Evolutionary conservation across 2,113 vertebrate species (phyloP).

Genomic region (Montifringilla adamsi): DNA sequence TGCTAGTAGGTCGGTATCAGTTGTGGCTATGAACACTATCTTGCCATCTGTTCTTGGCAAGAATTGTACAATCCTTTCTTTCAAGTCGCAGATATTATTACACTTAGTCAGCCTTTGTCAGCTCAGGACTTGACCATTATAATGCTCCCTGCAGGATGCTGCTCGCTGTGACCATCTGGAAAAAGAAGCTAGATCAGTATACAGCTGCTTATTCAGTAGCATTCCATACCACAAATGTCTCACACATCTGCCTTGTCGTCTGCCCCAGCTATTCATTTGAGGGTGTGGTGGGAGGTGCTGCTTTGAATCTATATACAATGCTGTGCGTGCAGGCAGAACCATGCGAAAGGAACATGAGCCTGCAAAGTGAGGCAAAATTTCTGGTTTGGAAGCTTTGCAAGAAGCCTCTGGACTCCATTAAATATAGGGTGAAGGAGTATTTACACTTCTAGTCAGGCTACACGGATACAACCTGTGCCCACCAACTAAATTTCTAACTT

Average conservation of each 20-base stretch:
- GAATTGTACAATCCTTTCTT: conserved; percentile 40
- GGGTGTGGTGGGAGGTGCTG: not conserved
- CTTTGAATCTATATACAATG: not conserved
- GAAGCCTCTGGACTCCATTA: not conserved
- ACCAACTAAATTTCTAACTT: not conserved
- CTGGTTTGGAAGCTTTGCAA: not conserved
- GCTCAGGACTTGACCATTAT: conserved; percentile 37
- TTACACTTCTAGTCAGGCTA: not conserved
- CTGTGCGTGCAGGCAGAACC: not conserved
- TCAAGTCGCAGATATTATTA: conserved; percentile 59
- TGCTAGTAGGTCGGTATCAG: not conserved
- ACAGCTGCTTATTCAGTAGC: conserved; percentile 46
- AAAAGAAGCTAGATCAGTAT: conserved; percentile 10
- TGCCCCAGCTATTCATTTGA: not conserved
- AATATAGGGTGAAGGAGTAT: not conserved
- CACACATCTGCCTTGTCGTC: conserved; percentile 3
- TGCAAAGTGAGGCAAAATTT: not conserved
- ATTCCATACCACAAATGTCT: conserved; percentile 16
- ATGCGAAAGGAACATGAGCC: not conserved
- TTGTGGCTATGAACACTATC: conserved; percentile 40
- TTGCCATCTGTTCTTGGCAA: conserved; percentile 56
- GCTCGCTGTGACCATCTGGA: conserved; percentile 29
- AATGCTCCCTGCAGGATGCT: conserved; percentile 47
- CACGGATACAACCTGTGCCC: not conserved
- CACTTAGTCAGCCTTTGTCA: conserved; percentile 61